Conservation (phyloP, 37 sponge, comb jelly and placozoan genomes). For the Halisarca cf. caerulea region DNA sequence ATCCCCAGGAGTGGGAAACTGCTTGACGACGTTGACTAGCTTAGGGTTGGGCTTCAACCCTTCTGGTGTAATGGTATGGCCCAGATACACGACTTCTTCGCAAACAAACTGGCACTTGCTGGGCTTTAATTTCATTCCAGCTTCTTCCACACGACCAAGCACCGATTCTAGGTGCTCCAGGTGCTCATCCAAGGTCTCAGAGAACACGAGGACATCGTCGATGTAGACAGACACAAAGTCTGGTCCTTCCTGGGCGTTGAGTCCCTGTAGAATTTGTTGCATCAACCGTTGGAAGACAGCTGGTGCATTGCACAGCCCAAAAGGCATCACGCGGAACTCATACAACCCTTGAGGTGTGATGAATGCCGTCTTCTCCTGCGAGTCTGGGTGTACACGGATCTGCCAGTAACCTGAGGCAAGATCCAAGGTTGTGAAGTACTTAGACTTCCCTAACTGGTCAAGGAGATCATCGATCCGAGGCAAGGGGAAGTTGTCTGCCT, state of each 20-base stretch:
- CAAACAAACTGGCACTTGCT: conserved; percentile 23
- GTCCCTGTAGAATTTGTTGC: conserved; percentile 32
- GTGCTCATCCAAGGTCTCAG: conserved; percentile 23
- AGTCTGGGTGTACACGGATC: conserved; percentile 17
- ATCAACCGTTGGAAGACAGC: conserved; percentile 64
- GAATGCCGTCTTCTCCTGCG: conserved; percentile 63
- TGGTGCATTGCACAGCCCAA: conserved; percentile 59
- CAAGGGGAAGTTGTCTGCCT: conserved; percentile 50
- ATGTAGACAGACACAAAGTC: conserved; percentile 43
- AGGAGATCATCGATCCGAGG: conserved; percentile 62
- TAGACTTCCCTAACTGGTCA: conserved; percentile 57
- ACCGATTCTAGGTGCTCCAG: conserved; percentile 20
- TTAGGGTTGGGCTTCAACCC: conserved; percentile 22
- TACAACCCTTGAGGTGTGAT: conserved; percentile 49
- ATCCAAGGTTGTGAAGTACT: conserved; percentile 52
- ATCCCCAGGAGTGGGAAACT: not conserved
- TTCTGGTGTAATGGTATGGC: conserved; percentile 28
- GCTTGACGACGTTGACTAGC: not conserved
- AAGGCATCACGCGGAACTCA: conserved; percentile 71
- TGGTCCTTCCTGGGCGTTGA: conserved; percentile 41
- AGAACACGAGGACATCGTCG: conserved; percentile 56
- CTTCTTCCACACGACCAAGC: not conserved
- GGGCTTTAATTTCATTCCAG: conserved; percentile 29
- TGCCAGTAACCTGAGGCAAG: conserved; percentile 73
- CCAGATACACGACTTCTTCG: conserved; percentile 26